These are phyloP conservation scores for Petrolisthes manimaculis DNA, from an alignment of 2,888 invertebrate species.

Conservation along the genomic window DNA sequence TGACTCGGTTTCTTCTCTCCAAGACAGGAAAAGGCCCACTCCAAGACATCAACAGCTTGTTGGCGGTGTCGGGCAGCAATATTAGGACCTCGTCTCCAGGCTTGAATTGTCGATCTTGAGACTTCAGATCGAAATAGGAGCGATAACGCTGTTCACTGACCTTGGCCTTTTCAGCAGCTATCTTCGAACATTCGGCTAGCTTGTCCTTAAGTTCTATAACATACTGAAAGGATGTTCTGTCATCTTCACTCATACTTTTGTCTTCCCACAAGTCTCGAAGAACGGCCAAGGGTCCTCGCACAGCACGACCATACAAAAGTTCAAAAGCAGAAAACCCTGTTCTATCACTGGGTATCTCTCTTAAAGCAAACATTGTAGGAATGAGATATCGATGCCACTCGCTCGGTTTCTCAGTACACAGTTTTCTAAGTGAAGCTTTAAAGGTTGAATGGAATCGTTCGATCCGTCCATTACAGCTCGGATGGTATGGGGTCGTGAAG, in stretches of 20 bases:
- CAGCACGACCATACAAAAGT: conserved; percentile 13
- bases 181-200: conserved; percentile 10
- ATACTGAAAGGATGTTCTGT: conserved; percentile 22
- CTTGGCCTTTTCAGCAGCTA: conserved; percentile 9
- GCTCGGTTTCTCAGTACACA: background rate
- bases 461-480: background rate
- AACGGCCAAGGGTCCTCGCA: conserved; percentile 19
- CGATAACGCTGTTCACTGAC: background rate
- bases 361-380: background rate
- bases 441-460: background rate
- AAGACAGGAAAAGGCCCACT: conserved; percentile 21
- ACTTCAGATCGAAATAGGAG: conserved; percentile 21
- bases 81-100: conserved; percentile 15
- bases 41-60: conserved; percentile 29
- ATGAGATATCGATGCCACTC: conserved; percentile 29
- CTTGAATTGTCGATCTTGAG: conserved; percentile 13
- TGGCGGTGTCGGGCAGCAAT: conserved; percentile 15
- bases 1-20: background rate
- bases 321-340: conserved; percentile 24
- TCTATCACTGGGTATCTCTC: conserved; percentile 26
- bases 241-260: background rate
- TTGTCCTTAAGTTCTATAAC: background rate
- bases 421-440: background rate
- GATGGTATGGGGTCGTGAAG: background rate
- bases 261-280: conserved; percentile 25